phyloP scores from a whole-genome alignment of 1,140 invertebrate genomes.

The Drosophila lacteicornis region DNA sequence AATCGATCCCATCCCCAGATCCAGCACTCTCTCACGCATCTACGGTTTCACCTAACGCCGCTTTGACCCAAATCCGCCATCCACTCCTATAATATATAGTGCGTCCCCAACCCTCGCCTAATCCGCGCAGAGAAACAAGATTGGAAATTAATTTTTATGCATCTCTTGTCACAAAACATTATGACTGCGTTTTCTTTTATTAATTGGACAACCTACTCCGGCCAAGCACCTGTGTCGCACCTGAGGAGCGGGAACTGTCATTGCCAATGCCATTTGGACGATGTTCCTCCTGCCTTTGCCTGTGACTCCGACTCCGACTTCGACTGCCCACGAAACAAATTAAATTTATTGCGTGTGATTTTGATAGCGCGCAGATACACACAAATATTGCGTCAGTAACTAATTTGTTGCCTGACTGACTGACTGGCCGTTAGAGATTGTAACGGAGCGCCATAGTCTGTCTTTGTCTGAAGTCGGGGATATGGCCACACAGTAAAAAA shows the following conservation, averaged over 20 bases:
- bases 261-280: conserved; percentile 34
- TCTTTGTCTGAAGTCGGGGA: not conserved
- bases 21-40: conserved; percentile 69
- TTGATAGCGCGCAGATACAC: conserved; percentile 74
- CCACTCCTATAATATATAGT: conserved; percentile 39
- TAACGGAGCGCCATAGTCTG: conserved; percentile 33
- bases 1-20: conserved; percentile 1
- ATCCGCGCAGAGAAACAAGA: conserved; percentile 44
- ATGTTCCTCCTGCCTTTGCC: not conserved
- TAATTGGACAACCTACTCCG: conserved; percentile 68
- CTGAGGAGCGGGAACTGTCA: conserved; percentile 32
- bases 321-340: conserved; percentile 54
- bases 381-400: conserved; percentile 81
- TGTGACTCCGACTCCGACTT: not conserved
- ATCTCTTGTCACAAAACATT: conserved; percentile 81
- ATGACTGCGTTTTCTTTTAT: conserved; percentile 80
- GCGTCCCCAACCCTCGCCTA: conserved; percentile 16
- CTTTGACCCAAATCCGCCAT: conserved; percentile 66
- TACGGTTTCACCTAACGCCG: conserved; percentile 66
- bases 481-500: conserved; percentile 7
- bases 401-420: conserved; percentile 69
- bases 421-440: conserved; percentile 41
- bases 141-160: conserved; percentile 80
- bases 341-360: conserved; percentile 83
- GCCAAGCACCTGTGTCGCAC: conserved; percentile 29